These are phyloP conservation scores for Anguilla rostrata DNA, from an alignment of 2,113 vertebrate genomes.

Conservation along the genomic window DNA sequence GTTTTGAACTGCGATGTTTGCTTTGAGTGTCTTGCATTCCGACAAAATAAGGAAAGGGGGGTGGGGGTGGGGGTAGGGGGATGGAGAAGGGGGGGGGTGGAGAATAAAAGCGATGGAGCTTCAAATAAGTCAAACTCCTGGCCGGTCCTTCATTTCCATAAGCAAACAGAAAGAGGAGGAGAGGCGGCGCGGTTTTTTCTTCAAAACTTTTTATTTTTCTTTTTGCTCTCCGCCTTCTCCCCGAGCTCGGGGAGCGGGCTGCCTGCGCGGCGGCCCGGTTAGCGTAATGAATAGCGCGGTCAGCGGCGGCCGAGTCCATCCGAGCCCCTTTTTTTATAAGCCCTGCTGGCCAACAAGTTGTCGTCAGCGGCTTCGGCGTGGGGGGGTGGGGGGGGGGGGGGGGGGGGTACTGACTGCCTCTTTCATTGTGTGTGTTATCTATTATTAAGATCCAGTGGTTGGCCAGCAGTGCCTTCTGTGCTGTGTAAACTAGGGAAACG, in stretches of 20 bases:
- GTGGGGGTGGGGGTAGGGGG: not conserved
- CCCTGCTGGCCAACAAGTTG: constrained; percentile 56
- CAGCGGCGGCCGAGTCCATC: constrained; percentile 52
- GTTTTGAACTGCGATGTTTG: constrained; percentile 12
- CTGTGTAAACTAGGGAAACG: constrained; percentile 19
- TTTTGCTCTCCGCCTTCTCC: not conserved
- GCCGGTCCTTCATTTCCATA: constrained; percentile 27
- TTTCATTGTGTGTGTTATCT: constrained; percentile 27
- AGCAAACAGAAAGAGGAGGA: constrained; percentile 31
- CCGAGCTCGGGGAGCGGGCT: not conserved
- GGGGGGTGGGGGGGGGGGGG: too few species aligned
- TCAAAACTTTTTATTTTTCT: constrained; percentile 8
- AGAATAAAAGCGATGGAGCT: constrained; percentile 20
- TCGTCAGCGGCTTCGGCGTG: constrained; percentile 36
- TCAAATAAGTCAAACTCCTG: not conserved
- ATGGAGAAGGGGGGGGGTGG: not conserved
- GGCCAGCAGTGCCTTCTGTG: constrained; percentile 19
- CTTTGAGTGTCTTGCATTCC: constrained; percentile 22
- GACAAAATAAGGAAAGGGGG: not conserved
- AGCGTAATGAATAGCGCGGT: constrained; percentile 34
- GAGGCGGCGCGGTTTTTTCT: not conserved
- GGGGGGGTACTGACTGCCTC: not conserved
- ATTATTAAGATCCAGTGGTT: constrained; percentile 36
- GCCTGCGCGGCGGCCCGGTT: constrained; percentile 18
- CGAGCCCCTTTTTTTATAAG: constrained; percentile 53